These are phyloP conservation scores for Caenorhabditis sp. DNA, from an alignment of 2,888 invertebrate genomes.

Conservation along the genomic window DNA sequence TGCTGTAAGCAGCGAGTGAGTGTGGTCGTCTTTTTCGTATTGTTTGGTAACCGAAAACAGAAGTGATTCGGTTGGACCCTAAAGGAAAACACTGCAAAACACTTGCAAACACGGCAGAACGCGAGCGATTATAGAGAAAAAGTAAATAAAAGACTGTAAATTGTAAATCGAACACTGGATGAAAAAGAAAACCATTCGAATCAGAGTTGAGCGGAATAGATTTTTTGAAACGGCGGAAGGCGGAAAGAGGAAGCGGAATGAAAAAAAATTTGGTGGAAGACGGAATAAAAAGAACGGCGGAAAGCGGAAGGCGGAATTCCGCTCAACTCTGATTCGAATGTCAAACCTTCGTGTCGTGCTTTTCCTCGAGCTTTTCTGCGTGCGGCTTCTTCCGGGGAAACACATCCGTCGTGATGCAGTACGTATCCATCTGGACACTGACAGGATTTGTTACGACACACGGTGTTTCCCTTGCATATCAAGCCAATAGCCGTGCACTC, in stretches of 20 bases:
- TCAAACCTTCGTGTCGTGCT: slow-evolving; percentile 65
- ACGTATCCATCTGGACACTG: slow-evolving; percentile 74
- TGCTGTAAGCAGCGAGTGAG: slow-evolving; percentile 30
- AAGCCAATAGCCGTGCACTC: slow-evolving; percentile 72
- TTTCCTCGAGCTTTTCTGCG: slow-evolving; percentile 58
- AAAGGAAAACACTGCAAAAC: slow-evolving; percentile 21
- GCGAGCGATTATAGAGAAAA: slow-evolving; percentile 28
- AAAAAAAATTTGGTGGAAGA: too few species aligned
- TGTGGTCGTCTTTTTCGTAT: neutral
- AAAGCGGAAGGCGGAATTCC: too few species aligned
- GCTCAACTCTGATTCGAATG: neutral
- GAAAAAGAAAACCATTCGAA: slow-evolving; percentile 16
- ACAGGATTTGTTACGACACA: slow-evolving; percentile 74
- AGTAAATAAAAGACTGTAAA: slow-evolving; percentile 2
- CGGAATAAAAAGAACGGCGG: neutral
- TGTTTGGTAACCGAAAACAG: neutral
- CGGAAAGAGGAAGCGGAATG: too few species aligned
- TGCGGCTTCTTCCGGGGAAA: slow-evolving; percentile 68
- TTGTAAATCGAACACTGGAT: neutral
- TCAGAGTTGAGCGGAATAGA: too few species aligned
- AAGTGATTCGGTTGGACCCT: slow-evolving; percentile 2
- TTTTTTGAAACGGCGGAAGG: too few species aligned
- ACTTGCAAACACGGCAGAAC: slow-evolving; percentile 30
- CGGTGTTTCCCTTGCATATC: slow-evolving; percentile 71
- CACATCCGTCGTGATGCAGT: slow-evolving; percentile 74